These are phyloP conservation scores for Pseudomyrmex flavicornis DNA, from an alignment of 1,140 invertebrate species.

Conservation along the genomic window DNA sequence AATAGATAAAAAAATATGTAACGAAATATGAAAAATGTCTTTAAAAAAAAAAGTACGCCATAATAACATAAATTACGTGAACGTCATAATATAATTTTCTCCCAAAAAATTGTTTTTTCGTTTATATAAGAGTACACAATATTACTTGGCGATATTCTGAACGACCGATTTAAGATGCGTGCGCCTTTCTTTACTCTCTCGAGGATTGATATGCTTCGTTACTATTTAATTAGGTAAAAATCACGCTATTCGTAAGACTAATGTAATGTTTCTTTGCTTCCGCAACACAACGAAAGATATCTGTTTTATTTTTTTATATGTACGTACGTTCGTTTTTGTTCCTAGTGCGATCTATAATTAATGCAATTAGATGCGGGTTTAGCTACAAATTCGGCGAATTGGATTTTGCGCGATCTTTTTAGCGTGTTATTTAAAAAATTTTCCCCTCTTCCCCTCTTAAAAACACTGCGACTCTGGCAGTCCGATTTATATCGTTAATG, in stretches of 20 bases:
- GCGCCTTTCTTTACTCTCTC: constrained; percentile 29
- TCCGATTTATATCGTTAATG: constrained; percentile 41
- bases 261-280: constrained; percentile 20
- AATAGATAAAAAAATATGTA: not conserved
- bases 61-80: constrained; percentile 18
- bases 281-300: constrained; percentile 24
- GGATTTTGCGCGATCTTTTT: constrained; percentile 23
- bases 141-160: constrained; percentile 16
- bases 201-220: not conserved
- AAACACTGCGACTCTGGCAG: constrained; percentile 15
- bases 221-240: constrained; percentile 33
- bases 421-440: not conserved
- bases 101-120: not conserved
- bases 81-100: constrained; percentile 6
- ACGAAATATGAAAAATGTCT: not conserved
- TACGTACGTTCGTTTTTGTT: constrained; percentile 41
- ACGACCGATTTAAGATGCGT: constrained; percentile 12
- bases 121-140: not conserved
- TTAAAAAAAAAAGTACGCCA: constrained; percentile 14
- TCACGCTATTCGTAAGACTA: constrained; percentile 3
- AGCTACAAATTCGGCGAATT: constrained; percentile 32
- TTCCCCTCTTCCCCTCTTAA: not conserved
- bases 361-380: constrained; percentile 13
- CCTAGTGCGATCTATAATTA: constrained; percentile 24
- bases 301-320: constrained; percentile 52